phyloP scores from a whole-genome alignment of 2,113 vertebrate genomes.

The Propithecus coquereli region DNA sequence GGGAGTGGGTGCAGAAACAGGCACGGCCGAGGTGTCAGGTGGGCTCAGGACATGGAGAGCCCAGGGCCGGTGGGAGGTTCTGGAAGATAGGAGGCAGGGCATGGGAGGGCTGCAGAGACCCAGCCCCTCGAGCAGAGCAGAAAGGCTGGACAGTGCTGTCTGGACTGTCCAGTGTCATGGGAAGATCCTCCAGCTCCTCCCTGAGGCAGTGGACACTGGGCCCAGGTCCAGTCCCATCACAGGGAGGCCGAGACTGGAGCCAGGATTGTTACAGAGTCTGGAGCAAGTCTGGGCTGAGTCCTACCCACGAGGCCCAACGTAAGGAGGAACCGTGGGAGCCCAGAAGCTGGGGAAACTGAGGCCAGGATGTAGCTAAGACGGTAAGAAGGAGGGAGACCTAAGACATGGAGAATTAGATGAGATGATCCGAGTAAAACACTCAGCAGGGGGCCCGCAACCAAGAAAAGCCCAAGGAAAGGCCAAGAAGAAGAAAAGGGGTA shows the following conservation, averaged over 20 bases:
- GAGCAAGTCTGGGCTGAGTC: background rate
- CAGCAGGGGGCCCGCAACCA: accelerated
- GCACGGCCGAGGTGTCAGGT: background rate
- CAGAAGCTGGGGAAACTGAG: background rate
- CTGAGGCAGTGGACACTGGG: accelerated
- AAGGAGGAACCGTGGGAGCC: background rate
- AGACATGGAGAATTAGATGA: background rate
- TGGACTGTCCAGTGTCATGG: background rate
- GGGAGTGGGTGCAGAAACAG: background rate
- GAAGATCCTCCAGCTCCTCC: background rate
- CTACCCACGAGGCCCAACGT: accelerated
- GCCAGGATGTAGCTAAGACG: background rate
- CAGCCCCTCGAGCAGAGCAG: background rate
- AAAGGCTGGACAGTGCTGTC: accelerated
- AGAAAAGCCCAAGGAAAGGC: accelerated
- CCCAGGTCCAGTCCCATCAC: background rate
- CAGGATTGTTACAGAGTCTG: background rate
- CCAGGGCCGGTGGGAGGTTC: background rate
- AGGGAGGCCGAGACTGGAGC: background rate
- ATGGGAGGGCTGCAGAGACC: background rate
- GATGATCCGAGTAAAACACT: background rate
- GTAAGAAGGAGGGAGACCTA: too few relatives aligned
- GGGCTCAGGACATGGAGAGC: background rate
- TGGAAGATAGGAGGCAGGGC: accelerated
- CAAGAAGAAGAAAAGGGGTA: accelerated